Conservation (phyloP, 2,113 vertebrate species). For the Pseudolaguvia tuberculata region DNA sequence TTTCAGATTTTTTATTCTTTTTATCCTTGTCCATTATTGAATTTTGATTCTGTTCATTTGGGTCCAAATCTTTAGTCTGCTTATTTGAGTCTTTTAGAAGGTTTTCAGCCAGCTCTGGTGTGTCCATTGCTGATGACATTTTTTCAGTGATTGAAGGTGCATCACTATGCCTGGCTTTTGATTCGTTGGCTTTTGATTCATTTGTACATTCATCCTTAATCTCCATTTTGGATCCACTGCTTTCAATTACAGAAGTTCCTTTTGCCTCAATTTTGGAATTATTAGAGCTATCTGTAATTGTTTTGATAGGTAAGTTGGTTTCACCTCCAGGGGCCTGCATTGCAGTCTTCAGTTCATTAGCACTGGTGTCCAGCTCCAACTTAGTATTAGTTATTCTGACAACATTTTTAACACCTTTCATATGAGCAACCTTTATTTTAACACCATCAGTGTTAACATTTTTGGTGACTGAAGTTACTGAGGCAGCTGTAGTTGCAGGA, state of each 20-base stretch:
- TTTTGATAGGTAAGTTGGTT: not conserved
- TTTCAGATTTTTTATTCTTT: not conserved
- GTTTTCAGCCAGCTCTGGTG: not conserved
- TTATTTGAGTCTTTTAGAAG: not conserved
- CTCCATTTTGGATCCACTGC: not conserved
- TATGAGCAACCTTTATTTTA: not conserved
- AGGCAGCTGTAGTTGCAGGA: not conserved
- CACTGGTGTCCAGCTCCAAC: not conserved
- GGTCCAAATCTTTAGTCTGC: not conserved
- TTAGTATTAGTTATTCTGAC: not conserved
- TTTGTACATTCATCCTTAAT: not conserved
- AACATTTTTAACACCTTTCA: not conserved
- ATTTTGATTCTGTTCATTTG: not conserved
- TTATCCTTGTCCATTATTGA: not conserved
- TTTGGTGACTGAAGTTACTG: not conserved
- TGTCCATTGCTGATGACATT: not conserved
- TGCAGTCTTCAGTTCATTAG: not conserved
- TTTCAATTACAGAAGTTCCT: not conserved
- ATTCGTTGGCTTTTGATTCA: conserved; percentile 5
- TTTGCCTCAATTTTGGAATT: not conserved
- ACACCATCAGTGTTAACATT: not conserved
- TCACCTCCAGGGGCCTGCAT: not conserved
- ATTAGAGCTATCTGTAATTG: not conserved
- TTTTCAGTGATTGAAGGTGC: not conserved
- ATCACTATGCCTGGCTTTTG: not conserved